A percentile compares a stretch with the other conserved stretches of the same genome.
phyloP scores from a whole-genome alignment of 1,140 invertebrate genomes.

The Lordiphosa clarofinis region DNA sequence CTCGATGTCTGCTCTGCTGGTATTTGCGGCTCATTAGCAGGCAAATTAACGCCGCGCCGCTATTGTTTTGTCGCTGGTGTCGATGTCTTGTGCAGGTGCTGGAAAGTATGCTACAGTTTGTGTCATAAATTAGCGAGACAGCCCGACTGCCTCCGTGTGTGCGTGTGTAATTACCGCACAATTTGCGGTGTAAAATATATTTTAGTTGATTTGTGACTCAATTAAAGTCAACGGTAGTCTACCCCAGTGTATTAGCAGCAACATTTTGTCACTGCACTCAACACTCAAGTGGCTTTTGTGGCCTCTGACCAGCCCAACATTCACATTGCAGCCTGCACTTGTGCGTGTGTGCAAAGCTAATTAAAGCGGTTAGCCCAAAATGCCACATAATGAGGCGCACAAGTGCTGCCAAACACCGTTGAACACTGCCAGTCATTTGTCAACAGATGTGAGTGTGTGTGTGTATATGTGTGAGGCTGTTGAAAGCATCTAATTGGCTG shows the following conservation, averaged over 20 bases:
- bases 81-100: slow-evolving; percentile 54
- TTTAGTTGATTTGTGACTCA: slow-evolving; percentile 79
- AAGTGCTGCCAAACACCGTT: slow-evolving; percentile 76
- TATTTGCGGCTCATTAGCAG: slow-evolving; percentile 66
- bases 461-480: slow-evolving; percentile 38
- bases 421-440: slow-evolving; percentile 74
- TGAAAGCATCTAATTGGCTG: slow-evolving; percentile 72
- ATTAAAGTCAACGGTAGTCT: slow-evolving; percentile 72
- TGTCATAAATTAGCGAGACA: slow-evolving; percentile 65
- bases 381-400: slow-evolving; percentile 75
- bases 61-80: slow-evolving; percentile 25
- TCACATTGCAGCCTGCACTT: slow-evolving; percentile 44
- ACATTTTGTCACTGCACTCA: slow-evolving; percentile 47
- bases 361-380: slow-evolving; percentile 74
- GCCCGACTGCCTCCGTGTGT: slow-evolving; percentile 14
- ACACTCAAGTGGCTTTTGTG: slow-evolving; percentile 70
- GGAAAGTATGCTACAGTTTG: slow-evolving; percentile 65
- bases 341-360: slow-evolving; percentile 48
- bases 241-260: slow-evolving; percentile 43
- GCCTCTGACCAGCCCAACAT: slow-evolving; percentile 49
- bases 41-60: slow-evolving; percentile 65
- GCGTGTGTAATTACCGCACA: slow-evolving; percentile 61
- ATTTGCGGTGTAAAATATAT: slow-evolving; percentile 72
- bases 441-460: slow-evolving; percentile 36
- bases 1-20: slow-evolving; percentile 31